phyloP scores from a whole-genome alignment of 2,113 vertebrate species.

The Ursus arctos region DNA sequence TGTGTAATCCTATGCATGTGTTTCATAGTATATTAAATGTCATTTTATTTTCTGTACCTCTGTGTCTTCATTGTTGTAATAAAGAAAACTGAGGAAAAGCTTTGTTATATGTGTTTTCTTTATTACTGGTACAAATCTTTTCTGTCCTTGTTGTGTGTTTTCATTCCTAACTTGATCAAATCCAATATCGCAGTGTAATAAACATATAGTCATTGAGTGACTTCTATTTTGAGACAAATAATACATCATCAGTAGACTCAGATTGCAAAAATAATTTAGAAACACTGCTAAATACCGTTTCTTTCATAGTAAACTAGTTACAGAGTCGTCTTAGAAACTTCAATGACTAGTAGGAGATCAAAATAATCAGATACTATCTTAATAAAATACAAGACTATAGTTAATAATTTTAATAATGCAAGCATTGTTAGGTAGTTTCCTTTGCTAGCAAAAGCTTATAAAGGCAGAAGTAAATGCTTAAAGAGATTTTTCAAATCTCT shows the following conservation, averaged over 20 bases:
- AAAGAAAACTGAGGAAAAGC: constrained; percentile 87
- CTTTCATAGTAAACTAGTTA: background rate
- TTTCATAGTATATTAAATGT: constrained; percentile 82
- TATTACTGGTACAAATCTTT: constrained; percentile 77
- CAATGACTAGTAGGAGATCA: background rate
- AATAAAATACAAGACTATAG: background rate
- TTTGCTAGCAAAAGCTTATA: background rate
- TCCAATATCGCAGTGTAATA: background rate
- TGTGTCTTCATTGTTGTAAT: constrained; percentile 88
- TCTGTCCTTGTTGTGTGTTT: constrained; percentile 67
- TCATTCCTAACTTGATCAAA: constrained; percentile 58
- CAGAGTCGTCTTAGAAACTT: background rate
- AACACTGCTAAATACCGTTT: background rate
- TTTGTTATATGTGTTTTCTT: constrained; percentile 86
- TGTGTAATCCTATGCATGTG: constrained; percentile 81
- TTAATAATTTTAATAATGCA: background rate
- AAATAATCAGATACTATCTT: background rate
- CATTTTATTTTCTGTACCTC: constrained; percentile 83
- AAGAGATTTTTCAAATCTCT: background rate
- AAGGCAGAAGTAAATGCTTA: background rate
- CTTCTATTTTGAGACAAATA: background rate
- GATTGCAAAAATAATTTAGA: background rate
- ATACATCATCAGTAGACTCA: background rate
- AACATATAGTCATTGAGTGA: background rate
- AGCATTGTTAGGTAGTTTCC: background rate